Base-by-base conservation (phyloP, 2,113 vertebrate species). In the Rhinolophus sinicus region DNA sequence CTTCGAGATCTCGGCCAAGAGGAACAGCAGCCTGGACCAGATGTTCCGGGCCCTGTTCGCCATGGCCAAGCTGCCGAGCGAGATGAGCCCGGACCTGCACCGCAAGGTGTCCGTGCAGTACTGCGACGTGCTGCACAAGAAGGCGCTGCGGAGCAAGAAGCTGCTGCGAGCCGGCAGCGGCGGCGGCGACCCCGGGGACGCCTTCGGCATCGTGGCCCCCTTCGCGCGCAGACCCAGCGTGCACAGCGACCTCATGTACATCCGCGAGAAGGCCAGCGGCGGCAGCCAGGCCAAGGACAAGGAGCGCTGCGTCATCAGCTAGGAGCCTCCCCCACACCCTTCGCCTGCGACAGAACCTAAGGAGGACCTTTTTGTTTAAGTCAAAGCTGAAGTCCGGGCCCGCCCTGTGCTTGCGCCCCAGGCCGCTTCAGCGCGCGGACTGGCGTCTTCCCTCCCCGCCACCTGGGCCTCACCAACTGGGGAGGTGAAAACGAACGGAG, bases 231-330 rank as follows among this genome's bases (percentile, higher is more conserved):
- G 99, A 47, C 99, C 99, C 50, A 99, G 99, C 88, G 99, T 99
- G 94, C 99, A 99, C 99, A 99, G 99, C 38, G 99, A 99, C 98
- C 99, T 99, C 95, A 99, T 99, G 99, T 99, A 99, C 98, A 99
- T 99, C 77, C 99, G 99, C 0, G 99, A 99, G 97, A 99, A 99
- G 93, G 99, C 99, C 35, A 98, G 99, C 26, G 99, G 99, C 0
- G 98, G 99, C 0, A 95, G 99, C 52, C 99, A 99, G 65, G 80
- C 98, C 75, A 99, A 99, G 89, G 99, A 99, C 97, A 99, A 99
- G 94, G 99, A 99, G 69, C 98, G 99, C 3, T 99, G 99, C 2
- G 98, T 99, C 52, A 99, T 99, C 98, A 99, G 99, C 94, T 99
- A 99, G 99, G 89, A 93, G 80, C 91, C 76, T 13, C 11, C 10